Conservation (phyloP, 2,888 invertebrate species). For the Syrista parreyssii region DNA sequence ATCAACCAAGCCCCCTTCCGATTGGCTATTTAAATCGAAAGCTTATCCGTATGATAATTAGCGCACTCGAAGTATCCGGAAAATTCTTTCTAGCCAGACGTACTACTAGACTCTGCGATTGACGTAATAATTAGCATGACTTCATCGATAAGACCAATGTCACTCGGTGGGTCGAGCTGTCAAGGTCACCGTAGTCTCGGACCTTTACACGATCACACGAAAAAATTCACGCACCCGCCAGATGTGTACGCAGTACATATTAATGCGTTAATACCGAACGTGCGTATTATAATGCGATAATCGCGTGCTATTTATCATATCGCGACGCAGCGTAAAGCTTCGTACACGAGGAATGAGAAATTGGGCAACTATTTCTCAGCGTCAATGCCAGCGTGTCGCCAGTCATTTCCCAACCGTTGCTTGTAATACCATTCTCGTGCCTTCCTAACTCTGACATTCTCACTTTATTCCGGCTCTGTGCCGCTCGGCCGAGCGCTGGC, state of each 20-base stretch:
- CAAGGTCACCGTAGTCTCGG: neutral
- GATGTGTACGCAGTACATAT: neutral
- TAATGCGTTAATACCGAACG: neutral
- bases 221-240: neutral
- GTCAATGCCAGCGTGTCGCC: slow-evolving; percentile 26
- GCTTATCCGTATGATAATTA: neutral
- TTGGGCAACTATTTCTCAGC: slow-evolving; percentile 16
- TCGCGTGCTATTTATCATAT: neutral
- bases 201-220: neutral
- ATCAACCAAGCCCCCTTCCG: neutral
- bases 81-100: neutral
- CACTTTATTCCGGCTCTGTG: slow-evolving; percentile 20
- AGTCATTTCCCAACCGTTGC: slow-evolving; percentile 42
- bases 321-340: neutral
- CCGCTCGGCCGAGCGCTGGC: slow-evolving; percentile 18
- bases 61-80: neutral
- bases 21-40: neutral
- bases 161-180: neutral
- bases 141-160: neutral
- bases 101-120: neutral
- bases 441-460: slow-evolving; percentile 33
- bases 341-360: slow-evolving; percentile 21
- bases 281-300: too few relatives aligned
- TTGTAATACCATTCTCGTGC: slow-evolving; percentile 5
- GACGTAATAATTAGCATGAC: neutral